Evolutionary conservation across 1,140 invertebrate genomes (phyloP).

Genomic region (Drosophila mauritiana): DNA sequence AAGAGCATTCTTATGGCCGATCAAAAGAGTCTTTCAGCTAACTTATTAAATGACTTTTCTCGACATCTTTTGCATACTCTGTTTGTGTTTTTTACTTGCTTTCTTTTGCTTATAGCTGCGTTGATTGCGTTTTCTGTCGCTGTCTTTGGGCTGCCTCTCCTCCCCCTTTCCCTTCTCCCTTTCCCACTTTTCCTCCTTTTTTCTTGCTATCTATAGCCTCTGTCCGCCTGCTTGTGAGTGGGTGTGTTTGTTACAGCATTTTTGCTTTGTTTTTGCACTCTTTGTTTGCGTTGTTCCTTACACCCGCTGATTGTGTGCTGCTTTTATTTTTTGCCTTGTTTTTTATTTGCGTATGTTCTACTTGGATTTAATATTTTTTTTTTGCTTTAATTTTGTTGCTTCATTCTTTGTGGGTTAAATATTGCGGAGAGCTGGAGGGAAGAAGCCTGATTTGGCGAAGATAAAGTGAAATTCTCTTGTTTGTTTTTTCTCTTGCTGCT

Average conservation of each 20-base stretch:
- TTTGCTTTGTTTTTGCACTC: constrained; percentile 21
- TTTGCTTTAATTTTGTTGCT: constrained; percentile 74
- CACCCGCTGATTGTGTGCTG: constrained; percentile 9
- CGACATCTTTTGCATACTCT: constrained; percentile 20
- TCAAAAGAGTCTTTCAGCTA: constrained; percentile 9
- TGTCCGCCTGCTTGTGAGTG: constrained; percentile 70
- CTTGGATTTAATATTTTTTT: constrained; percentile 51
- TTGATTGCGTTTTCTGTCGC: constrained; percentile 44
- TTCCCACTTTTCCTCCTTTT: neutral
- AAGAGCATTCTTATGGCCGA: neutral
- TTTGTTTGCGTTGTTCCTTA: constrained; percentile 40
- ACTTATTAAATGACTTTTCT: constrained; percentile 34
- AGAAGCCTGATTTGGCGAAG: constrained; percentile 34
- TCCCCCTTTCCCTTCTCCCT: too few species aligned
- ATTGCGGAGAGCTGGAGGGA: constrained; percentile 35
- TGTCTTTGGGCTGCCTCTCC: constrained; percentile 6
- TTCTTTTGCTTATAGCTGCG: constrained; percentile 25
- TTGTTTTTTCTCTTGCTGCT: constrained; percentile 33
- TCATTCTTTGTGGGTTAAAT: constrained; percentile 78
- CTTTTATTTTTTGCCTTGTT: constrained; percentile 22
- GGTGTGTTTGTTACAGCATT: constrained; percentile 50
- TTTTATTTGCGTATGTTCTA: constrained; percentile 29
- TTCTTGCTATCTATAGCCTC: constrained; percentile 40
- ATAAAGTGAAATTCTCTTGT: constrained; percentile 33
- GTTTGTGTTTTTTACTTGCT: constrained; percentile 1